Percentiles rank a stretch among this genome's conserved stretches.
phyloP scores from a whole-genome alignment of 1,140 invertebrate genomes.

The Euschistus heros region DNA sequence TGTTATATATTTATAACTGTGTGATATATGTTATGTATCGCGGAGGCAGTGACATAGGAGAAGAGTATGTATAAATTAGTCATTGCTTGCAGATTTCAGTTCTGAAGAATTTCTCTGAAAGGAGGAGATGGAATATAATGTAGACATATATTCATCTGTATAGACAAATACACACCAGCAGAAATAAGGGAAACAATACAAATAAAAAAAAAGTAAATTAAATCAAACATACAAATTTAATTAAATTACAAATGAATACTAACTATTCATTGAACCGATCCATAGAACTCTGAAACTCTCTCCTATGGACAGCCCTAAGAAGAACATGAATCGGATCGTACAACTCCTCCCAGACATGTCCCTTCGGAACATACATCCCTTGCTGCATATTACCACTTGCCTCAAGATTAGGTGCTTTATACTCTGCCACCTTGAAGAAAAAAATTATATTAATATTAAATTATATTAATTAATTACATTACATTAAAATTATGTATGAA shows the following conservation, averaged over 20 bases:
- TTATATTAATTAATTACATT: no score
- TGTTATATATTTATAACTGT: no score
- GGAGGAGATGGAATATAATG: no score
- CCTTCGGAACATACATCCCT: constrained; percentile 84
- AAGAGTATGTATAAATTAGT: no score
- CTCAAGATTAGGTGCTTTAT: constrained; percentile 65
- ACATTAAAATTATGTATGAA: no score
- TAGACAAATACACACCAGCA: not conserved
- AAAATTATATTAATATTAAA: no score
- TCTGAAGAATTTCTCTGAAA: no score
- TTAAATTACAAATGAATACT: constrained; percentile 32
- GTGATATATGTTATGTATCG: no score
- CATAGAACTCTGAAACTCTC: constrained; percentile 88
- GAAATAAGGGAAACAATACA: no score
- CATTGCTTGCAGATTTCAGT: no score
- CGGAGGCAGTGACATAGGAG: no score
- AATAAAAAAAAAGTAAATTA: not conserved
- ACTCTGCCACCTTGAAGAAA: constrained; percentile 53
- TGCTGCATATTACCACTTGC: constrained; percentile 78
- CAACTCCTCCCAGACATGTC: constrained; percentile 77
- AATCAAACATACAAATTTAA: not conserved
- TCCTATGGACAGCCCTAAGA: constrained; percentile 76
- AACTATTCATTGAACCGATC: constrained; percentile 80
- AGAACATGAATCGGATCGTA: constrained; percentile 92
- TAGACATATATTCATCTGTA: no score